Evolutionary conservation across 2,113 vertebrate genomes (phyloP).

Genomic region (Varanus salvator): DNA sequence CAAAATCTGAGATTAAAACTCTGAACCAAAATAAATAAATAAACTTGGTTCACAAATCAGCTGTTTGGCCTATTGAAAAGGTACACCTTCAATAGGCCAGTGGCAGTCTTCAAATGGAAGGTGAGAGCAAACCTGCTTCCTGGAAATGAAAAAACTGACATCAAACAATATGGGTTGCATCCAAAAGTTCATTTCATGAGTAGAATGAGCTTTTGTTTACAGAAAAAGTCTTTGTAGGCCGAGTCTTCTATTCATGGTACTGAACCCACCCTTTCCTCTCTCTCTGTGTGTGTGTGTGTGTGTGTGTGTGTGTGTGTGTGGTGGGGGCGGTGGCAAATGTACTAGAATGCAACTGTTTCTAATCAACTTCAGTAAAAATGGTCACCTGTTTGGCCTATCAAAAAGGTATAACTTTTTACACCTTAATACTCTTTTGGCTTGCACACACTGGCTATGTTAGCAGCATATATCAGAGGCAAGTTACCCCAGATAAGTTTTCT

Average conservation of each 20-base stretch:
- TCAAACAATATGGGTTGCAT: background rate
- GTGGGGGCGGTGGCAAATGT: conserved; percentile 29
- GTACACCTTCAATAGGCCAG: background rate
- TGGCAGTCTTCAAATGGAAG: conserved; percentile 17
- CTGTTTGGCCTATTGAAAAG: too few relatives aligned
- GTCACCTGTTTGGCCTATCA: conserved; percentile 22
- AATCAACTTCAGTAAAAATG: conserved; percentile 33
- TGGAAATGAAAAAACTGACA: background rate
- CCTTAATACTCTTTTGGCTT: conserved; percentile 10
- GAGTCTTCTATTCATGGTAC: background rate
- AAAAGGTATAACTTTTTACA: conserved; percentile 41
- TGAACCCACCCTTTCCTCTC: background rate
- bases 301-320: conserved; percentile 16
- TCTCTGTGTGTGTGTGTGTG: too few relatives aligned
- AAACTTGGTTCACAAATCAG: background rate
- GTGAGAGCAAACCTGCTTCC: background rate
- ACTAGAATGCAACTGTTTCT: conserved; percentile 24
- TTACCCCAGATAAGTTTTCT: background rate
- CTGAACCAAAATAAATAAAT: background rate
- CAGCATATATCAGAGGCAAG: background rate
- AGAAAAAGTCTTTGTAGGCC: background rate
- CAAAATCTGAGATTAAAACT: background rate
- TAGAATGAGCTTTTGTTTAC: background rate
- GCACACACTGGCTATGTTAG: background rate
- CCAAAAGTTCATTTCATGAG: conserved; percentile 6